Evolutionary conservation across 2,797 vertebrate genomes (phyloP).

Genomic region (Austrolebias charrua): DNA sequence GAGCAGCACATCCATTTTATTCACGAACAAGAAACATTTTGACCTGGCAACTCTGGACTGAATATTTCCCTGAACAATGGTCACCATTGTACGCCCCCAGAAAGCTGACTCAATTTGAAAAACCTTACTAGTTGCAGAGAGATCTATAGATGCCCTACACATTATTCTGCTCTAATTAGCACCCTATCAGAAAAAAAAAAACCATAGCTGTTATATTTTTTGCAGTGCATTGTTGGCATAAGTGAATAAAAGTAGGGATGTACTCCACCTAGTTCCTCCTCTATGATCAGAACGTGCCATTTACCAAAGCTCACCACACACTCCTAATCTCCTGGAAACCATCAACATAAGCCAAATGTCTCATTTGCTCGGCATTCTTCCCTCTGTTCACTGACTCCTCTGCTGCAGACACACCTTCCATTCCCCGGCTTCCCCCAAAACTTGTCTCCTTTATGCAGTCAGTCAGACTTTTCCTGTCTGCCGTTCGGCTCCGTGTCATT

Average conservation of each 20-base stretch:
- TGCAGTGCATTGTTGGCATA: constrained; percentile 24
- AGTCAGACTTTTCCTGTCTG: constrained; percentile 67
- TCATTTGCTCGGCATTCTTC: constrained; percentile 36
- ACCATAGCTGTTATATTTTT: neutral
- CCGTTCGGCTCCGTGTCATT: constrained; percentile 54
- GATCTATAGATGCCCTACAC: neutral
- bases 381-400: constrained; percentile 19
- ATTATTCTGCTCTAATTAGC: neutral
- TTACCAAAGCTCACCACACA: constrained; percentile 36
- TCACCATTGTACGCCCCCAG: constrained; percentile 50
- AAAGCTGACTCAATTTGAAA: constrained; percentile 57
- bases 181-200: neutral
- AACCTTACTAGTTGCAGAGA: constrained; percentile 50
- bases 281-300: constrained; percentile 24
- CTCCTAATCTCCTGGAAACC: constrained; percentile 53
- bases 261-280: constrained; percentile 43
- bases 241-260: constrained; percentile 28
- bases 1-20: constrained; percentile 16
- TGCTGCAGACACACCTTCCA: constrained; percentile 50
- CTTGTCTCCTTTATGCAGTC: constrained; percentile 31
- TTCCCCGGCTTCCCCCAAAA: constrained; percentile 16
- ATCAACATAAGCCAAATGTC: constrained; percentile 41
- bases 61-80: constrained; percentile 56
- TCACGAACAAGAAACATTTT: constrained; percentile 12
- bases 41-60: constrained; percentile 36